Evolutionary conservation across 2,797 vertebrate genomes (phyloP).

Genomic region (Calcarius lapponicus): DNA sequence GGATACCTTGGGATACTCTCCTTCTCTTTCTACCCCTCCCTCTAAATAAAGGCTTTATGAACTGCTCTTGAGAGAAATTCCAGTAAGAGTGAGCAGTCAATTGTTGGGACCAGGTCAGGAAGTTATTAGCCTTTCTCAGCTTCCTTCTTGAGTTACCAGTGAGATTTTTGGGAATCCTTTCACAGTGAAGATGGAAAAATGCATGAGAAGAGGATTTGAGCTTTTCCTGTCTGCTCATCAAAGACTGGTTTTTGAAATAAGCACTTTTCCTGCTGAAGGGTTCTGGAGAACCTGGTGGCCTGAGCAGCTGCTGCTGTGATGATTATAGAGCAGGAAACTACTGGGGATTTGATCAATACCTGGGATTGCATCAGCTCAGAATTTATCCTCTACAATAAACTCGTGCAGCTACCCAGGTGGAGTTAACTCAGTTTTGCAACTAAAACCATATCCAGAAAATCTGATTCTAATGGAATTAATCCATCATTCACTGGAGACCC

Average conservation of each 20-base stretch:
- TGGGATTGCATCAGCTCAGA: background rate
- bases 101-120: background rate
- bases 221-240: background rate
- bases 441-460: background rate
- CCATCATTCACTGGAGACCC: conserved; percentile 25
- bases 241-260: background rate
- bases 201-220: background rate
- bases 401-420: background rate
- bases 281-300: background rate
- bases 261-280: background rate
- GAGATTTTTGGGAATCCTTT: background rate
- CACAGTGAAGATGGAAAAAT: background rate
- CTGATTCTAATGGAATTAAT: background rate
- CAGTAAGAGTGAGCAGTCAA: background rate
- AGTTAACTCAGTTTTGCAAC: background rate
- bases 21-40: background rate
- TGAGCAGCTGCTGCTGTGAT: background rate
- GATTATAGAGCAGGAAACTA: background rate
- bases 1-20: background rate
- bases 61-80: background rate
- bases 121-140: background rate
- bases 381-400: background rate
- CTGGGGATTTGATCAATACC: background rate
- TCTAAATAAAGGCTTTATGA: background rate
- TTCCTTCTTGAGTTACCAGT: background rate